Conservation (phyloP, 2,888 invertebrate species). For the Nemoura dubitans region DNA sequence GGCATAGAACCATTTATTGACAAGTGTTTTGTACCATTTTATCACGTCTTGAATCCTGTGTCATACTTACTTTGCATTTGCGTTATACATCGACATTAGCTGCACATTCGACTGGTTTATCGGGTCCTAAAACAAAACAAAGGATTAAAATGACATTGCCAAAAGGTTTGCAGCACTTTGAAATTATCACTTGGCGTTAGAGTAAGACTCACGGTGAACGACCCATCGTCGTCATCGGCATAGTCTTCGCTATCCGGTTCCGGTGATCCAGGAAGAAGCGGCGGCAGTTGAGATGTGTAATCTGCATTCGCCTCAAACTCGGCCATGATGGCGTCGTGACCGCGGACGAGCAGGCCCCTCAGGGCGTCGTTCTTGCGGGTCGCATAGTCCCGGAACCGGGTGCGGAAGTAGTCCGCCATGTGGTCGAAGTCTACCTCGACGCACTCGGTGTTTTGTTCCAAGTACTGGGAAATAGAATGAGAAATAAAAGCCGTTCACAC, state of each 20-base stretch:
- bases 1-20: neutral
- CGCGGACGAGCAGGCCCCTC: slow-evolving; percentile 76
- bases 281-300: slow-evolving; percentile 72
- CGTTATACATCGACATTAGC: slow-evolving; percentile 45
- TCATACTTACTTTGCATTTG: slow-evolving; percentile 31
- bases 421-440: slow-evolving; percentile 83
- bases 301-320: slow-evolving; percentile 57
- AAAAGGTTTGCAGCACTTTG: no score
- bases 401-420: slow-evolving; percentile 83
- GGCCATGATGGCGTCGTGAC: slow-evolving; percentile 54
- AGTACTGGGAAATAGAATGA: slow-evolving; percentile 66
- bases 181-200: no score
- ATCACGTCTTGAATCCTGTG: no score
- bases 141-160: neutral
- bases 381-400: slow-evolving; percentile 79
- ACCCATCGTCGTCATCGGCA: slow-evolving; percentile 61
- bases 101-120: slow-evolving; percentile 46
- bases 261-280: slow-evolving; percentile 61
- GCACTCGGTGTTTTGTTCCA: slow-evolving; percentile 82
- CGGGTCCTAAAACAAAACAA: slow-evolving; percentile 40
- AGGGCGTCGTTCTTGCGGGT: slow-evolving; percentile 84
- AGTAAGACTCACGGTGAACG: slow-evolving; percentile 58
- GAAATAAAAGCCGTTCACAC: neutral
- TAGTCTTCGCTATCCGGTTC: slow-evolving; percentile 70
- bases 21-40: no score